These are phyloP conservation scores for Dynastes grantii DNA, from an alignment of 2,888 invertebrate genomes.

Conservation along the genomic window DNA sequence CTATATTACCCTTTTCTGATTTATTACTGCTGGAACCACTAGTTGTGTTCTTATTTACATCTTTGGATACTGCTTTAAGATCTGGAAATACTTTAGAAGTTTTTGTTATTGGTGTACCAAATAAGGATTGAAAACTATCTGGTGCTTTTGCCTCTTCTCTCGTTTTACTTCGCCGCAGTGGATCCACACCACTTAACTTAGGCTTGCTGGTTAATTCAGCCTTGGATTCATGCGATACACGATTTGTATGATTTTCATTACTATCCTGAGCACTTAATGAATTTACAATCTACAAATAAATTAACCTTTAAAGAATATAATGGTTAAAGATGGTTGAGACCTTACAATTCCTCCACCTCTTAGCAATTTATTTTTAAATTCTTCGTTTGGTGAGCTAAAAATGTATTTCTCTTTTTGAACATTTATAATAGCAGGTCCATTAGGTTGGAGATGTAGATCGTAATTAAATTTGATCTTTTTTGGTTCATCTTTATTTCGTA, in stretches of 20 bases:
- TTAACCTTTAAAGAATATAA: background rate
- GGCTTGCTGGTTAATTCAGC: conserved; percentile 81
- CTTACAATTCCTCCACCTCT: conserved; percentile 85
- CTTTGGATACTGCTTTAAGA: conserved; percentile 69
- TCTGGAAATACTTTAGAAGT: conserved; percentile 81
- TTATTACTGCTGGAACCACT: conserved; percentile 50
- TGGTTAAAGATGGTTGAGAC: conserved; percentile 4
- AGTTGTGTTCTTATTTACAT: conserved; percentile 54
- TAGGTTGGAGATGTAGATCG: conserved; percentile 87
- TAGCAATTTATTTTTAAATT: conserved; percentile 89
- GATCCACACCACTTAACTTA: conserved; percentile 75
- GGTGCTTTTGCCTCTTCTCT: conserved; percentile 66
- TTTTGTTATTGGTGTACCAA: conserved; percentile 88
- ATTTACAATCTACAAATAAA: conserved; percentile 63
- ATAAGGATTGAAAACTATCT: conserved; percentile 83
- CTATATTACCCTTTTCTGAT: conserved; percentile 49
- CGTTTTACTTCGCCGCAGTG: conserved; percentile 61
- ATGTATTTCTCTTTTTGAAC: conserved; percentile 87
- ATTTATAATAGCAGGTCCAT: conserved; percentile 81
- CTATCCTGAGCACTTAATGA: conserved; percentile 68
- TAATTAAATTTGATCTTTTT: conserved; percentile 88
- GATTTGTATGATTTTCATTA: conserved; percentile 67
- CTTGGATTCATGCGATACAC: conserved; percentile 64
- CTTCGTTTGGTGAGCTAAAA: conserved; percentile 90
- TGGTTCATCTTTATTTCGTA: conserved; percentile 92